phyloP scores from a whole-genome alignment of 2,797 vertebrate genomes.

The Phyllotis vaccarum region DNA sequence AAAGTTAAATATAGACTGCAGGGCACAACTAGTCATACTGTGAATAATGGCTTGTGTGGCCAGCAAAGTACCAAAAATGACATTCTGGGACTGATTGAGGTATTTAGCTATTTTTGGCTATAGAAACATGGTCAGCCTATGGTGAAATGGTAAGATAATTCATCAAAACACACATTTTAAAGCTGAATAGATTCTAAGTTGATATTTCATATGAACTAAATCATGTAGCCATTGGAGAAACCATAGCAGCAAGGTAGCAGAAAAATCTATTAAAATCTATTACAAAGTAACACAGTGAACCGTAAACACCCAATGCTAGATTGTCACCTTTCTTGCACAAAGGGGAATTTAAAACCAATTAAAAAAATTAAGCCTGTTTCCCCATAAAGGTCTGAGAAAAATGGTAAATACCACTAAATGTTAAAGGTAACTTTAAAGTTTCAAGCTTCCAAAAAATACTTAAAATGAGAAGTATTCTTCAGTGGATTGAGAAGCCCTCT shows the following conservation, averaged over 20 bases:
- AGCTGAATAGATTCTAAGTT: constrained; percentile 86
- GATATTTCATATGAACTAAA: constrained; percentile 88
- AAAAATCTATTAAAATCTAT: constrained; percentile 86
- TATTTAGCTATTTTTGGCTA: constrained; percentile 93
- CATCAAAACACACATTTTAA: constrained; percentile 87
- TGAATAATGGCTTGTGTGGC: constrained; percentile 89
- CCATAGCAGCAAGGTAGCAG: constrained; percentile 89
- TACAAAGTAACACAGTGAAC: constrained; percentile 83
- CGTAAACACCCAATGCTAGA: constrained; percentile 82
- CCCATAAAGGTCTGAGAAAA: constrained; percentile 68
- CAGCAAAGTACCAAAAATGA: constrained; percentile 92
- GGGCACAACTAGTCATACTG: constrained; percentile 88
- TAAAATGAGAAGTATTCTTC: constrained; percentile 57
- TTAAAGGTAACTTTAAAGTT: constrained; percentile 70
- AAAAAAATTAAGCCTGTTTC: constrained; percentile 70
- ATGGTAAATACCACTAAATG: constrained; percentile 68
- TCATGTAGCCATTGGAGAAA: constrained; percentile 88
- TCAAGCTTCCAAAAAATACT: constrained; percentile 37
- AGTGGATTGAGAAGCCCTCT: constrained; percentile 43
- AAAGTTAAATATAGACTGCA: constrained; percentile 91
- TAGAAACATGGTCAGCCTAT: constrained; percentile 84
- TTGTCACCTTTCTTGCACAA: constrained; percentile 73
- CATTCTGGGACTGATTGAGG: constrained; percentile 92
- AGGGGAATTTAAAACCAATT: constrained; percentile 73
- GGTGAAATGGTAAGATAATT: constrained; percentile 87